A percentile compares a stretch with the other conserved stretches of the same genome.
phyloP scores from a whole-genome alignment of 2,888 invertebrate genomes.

The Eupithecia centaureata region DNA sequence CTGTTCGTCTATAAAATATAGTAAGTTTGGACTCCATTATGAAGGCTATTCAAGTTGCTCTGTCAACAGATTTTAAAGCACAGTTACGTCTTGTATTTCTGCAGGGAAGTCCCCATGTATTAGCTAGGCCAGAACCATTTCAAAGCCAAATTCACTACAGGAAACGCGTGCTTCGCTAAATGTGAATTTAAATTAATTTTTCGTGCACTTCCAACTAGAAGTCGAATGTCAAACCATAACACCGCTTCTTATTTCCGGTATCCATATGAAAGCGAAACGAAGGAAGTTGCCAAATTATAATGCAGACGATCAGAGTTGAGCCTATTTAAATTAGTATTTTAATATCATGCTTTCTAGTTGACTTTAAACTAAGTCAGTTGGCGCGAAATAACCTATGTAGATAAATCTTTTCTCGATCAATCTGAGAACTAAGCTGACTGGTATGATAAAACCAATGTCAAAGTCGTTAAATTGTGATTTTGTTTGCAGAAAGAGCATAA shows the following conservation, averaged over 20 bases:
- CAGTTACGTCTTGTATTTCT: background rate
- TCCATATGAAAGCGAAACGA: constrained; percentile 33
- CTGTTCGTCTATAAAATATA: too few relatives aligned
- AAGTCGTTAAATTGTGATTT: constrained; percentile 10
- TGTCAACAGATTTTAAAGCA: background rate
- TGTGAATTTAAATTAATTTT: constrained; percentile 1
- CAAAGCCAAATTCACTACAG: constrained; percentile 1
- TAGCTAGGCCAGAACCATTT: background rate
- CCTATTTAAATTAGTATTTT: constrained; percentile 2
- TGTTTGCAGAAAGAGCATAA: constrained; percentile 86
- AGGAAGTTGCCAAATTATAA: constrained; percentile 44
- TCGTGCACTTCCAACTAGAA: constrained; percentile 15
- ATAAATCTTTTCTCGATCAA: background rate
- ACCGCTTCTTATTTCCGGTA: constrained; percentile 40
- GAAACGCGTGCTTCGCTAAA: constrained; percentile 1
- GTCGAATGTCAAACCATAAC: constrained; percentile 40
- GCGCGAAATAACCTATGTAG: background rate
- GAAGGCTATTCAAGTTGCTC: background rate
- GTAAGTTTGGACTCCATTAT: too few relatives aligned
- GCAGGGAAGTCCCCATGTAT: background rate
- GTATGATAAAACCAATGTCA: constrained; percentile 3
- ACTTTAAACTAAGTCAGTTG: background rate
- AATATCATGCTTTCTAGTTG: background rate
- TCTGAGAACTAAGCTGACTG: background rate
- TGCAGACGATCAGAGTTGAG: constrained; percentile 8